Base-by-base conservation (phyloP, 1,140 invertebrate genomes). In the Zaprionus nigranus region DNA sequence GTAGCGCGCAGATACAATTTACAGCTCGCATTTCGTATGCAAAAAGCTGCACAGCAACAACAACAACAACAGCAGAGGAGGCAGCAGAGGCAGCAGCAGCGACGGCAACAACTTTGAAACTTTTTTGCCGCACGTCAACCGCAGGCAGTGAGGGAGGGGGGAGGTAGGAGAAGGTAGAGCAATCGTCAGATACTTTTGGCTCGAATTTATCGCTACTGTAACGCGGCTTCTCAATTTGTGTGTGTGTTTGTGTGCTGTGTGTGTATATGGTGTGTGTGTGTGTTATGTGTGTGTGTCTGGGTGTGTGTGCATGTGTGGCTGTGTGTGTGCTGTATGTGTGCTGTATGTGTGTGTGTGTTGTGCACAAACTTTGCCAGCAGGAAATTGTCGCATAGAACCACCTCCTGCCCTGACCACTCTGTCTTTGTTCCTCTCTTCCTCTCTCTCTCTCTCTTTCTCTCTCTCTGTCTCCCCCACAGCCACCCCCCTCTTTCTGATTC, bases 1-100 rank as follows among this genome's bases (percentile, higher is more conserved):
- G 81, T 88, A 85, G 85, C 85, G 85, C 85, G 85, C 85, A 88
- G 85, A 88, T 88, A 88, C 85, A 88, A 88, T 88, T 88, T 88
- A 88, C 85, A 88, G 85, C 86, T 88, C 85, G 78, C 85, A 90
- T 88, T 88, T 88, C 85, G 85, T 88, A 88, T 88, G 85, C 85
- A 88, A 88, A 88, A 88, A 65, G 54, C 66, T 63, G 72, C 68
- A 57, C 40, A 63, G 62, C 61, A 78, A 60, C 60, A 65, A 56
- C n/a, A 54, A 34, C 20, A 53, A 22, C 20, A 20, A 30, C 28
- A 53, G 15, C 9, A 17, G n/a, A n/a, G n/a, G n/a, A n/a, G n/a
- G 17, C 36, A 53, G 22, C 11, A 1, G 4, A 4, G 2, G 4
- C 38, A 43, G 40, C 26, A 63, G 30, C 26, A 12, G 56, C 6